phyloP scores from a whole-genome alignment of 2,888 invertebrate species.

The Nomada ferruginata region DNA sequence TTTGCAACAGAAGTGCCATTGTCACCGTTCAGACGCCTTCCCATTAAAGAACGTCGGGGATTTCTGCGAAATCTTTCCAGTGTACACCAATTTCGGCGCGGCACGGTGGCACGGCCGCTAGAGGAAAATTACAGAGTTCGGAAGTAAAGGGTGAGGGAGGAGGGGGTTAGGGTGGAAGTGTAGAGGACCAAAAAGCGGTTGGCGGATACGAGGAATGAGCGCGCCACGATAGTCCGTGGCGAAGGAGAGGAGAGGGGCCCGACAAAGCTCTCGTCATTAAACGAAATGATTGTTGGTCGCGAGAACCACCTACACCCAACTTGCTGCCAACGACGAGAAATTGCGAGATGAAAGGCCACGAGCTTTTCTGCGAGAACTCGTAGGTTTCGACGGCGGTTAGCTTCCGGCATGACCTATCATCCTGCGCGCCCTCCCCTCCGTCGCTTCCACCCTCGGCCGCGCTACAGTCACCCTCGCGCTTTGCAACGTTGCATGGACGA shows the following conservation, averaged over 20 bases:
- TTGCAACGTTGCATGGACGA: not conserved
- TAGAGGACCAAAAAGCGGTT: conserved; percentile 40
- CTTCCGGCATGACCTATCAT: conserved; percentile 60
- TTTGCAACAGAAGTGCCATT: conserved; percentile 63
- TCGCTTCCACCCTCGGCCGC: not conserved
- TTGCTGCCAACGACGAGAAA: conserved; percentile 48
- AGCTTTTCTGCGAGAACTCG: conserved; percentile 29
- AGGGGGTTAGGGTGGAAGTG: conserved; percentile 33
- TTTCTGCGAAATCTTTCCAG: conserved; percentile 70
- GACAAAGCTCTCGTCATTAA: conserved; percentile 76
- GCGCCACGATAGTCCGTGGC: conserved; percentile 70
- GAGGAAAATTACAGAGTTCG: conserved; percentile 76
- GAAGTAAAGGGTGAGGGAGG: conserved; percentile 58
- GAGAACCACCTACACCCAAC: conserved; percentile 76
- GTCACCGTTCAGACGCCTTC: conserved; percentile 60
- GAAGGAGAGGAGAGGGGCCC: conserved; percentile 51
- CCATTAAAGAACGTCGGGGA: conserved; percentile 52
- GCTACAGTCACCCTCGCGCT: not conserved
- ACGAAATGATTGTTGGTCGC: conserved; percentile 77
- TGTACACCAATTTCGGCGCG: conserved; percentile 71
- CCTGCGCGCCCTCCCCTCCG: conserved; percentile 2
- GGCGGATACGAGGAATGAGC: conserved; percentile 44
- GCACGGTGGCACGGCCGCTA: conserved; percentile 70
- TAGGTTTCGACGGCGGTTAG: conserved; percentile 22
- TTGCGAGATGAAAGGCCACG: conserved; percentile 28